Conservation (phyloP, 2,113 vertebrate species). For the Arenaria interpres region DNA sequence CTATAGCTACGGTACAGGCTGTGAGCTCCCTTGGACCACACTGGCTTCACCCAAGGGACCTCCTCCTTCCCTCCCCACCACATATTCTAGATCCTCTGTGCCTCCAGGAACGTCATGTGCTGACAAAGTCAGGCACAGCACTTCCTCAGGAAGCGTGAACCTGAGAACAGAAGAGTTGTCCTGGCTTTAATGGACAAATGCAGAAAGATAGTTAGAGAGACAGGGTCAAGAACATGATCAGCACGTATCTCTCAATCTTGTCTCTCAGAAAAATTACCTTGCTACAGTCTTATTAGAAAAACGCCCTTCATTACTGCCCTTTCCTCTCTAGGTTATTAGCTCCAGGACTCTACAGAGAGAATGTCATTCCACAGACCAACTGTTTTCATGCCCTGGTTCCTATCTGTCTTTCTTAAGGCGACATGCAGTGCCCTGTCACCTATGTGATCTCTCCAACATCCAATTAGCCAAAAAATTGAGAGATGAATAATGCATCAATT, state of each 20-base stretch:
- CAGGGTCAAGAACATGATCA: neutral
- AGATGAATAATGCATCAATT: neutral
- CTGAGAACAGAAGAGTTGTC: neutral
- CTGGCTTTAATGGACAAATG: neutral
- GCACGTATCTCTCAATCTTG: neutral
- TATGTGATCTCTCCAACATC: neutral
- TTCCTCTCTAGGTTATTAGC: neutral
- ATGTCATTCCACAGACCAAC: neutral
- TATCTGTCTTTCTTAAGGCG: neutral
- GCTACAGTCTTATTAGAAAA: neutral
- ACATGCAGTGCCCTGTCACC: neutral
- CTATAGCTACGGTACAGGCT: neutral
- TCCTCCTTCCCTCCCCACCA: neutral
- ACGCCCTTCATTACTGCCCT: neutral
- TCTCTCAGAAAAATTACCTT: neutral
- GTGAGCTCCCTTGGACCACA: neutral
- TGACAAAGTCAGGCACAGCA: neutral
- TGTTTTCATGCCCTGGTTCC: neutral
- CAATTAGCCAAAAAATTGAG: neutral
- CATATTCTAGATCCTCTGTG: accelerated
- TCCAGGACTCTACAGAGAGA: neutral
- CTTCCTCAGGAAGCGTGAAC: neutral
- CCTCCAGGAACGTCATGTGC: neutral
- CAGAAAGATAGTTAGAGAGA: neutral
- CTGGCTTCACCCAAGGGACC: neutral